These are phyloP conservation scores for Ganaspis sp. DNA, from an alignment of 1,140 invertebrate species.

Conservation along the genomic window DNA sequence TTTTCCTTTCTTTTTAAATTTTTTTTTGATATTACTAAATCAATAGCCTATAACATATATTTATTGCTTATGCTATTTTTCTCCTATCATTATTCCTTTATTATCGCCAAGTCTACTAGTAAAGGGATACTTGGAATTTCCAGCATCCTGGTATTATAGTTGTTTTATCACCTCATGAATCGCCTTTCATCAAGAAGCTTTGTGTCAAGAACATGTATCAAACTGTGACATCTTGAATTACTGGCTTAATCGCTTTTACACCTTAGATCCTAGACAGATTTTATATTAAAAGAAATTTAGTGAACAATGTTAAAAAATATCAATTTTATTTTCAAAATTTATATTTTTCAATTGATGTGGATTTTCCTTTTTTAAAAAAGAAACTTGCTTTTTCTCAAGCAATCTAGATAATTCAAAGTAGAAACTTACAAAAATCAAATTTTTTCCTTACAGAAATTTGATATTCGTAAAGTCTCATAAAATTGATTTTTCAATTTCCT, in stretches of 20 bases:
- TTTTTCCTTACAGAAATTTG: too few relatives aligned
- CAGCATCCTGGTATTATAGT: constrained; percentile 4
- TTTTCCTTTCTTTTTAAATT: background rate
- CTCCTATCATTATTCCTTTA: constrained; percentile 2
- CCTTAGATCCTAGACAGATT: background rate
- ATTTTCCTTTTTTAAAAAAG: too few relatives aligned
- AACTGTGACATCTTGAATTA: constrained; percentile 13
- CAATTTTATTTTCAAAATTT: too few relatives aligned
- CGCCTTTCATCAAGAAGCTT: constrained; percentile 8
- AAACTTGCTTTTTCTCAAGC: too few relatives aligned
- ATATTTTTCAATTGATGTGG: too few relatives aligned
- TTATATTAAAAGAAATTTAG: background rate
- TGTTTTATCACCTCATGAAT: constrained; percentile 13
- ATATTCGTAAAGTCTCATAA: too few relatives aligned
- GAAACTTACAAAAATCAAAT: too few relatives aligned
- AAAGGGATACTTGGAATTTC: background rate
- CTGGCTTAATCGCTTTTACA: background rate
- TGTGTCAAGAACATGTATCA: constrained; percentile 1
- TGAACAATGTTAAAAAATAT: too few relatives aligned
- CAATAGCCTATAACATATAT: constrained; percentile 6
- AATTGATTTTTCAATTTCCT: too few relatives aligned
- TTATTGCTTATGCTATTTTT: background rate
- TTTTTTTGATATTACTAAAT: background rate
- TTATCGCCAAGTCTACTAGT: background rate
- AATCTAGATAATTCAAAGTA: too few relatives aligned